Percentiles rank a stretch among this genome's conserved stretches.
phyloP scores from a whole-genome alignment of 1,140 invertebrate genomes.

The Eumaeus atala region DNA sequence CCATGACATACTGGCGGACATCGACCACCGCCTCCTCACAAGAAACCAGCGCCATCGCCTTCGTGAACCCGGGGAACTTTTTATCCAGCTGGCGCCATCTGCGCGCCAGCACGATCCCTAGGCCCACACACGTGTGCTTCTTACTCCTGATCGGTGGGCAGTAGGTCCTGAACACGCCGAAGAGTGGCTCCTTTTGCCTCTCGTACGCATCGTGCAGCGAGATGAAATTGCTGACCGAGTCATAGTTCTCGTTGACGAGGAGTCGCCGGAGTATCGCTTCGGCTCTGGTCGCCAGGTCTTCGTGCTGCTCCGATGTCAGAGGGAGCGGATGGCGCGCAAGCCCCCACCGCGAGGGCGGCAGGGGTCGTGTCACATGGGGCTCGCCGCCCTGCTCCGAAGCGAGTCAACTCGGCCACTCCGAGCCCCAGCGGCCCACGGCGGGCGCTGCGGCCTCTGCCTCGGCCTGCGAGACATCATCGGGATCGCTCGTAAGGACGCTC shows the following conservation, averaged over 20 bases:
- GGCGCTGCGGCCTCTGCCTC: conserved; percentile 75
- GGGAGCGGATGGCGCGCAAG: conserved; percentile 78
- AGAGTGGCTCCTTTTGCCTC: conserved; percentile 40
- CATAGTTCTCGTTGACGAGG: conserved; percentile 87
- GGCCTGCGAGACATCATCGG: conserved; percentile 32
- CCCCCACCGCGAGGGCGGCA: conserved; percentile 76
- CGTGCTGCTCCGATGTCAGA: conserved; percentile 79
- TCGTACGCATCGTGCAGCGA: conserved; percentile 85
- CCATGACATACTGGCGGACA: conserved; percentile 78
- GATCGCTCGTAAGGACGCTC: conserved; percentile 54
- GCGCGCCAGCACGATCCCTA: conserved; percentile 85
- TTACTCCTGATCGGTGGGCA: conserved; percentile 83
- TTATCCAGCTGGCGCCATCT: conserved; percentile 67
- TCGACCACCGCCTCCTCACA: conserved; percentile 90
- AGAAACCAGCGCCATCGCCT: conserved; percentile 84
- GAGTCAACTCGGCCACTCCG: conserved; percentile 96
- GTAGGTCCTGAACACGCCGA: conserved; percentile 72
- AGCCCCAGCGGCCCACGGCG: conserved; percentile 88
- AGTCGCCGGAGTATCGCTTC: conserved; percentile 85
- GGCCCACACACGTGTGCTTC: conserved; percentile 91
- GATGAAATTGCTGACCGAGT: conserved; percentile 89
- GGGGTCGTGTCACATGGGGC: conserved; percentile 64
- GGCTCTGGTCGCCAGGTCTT: conserved; percentile 84
- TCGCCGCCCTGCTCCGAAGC: conserved; percentile 74
- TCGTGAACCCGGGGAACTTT: conserved; percentile 77